phyloP scores from a whole-genome alignment of 2,888 invertebrate species.

The Parthenolecanium corni region DNA sequence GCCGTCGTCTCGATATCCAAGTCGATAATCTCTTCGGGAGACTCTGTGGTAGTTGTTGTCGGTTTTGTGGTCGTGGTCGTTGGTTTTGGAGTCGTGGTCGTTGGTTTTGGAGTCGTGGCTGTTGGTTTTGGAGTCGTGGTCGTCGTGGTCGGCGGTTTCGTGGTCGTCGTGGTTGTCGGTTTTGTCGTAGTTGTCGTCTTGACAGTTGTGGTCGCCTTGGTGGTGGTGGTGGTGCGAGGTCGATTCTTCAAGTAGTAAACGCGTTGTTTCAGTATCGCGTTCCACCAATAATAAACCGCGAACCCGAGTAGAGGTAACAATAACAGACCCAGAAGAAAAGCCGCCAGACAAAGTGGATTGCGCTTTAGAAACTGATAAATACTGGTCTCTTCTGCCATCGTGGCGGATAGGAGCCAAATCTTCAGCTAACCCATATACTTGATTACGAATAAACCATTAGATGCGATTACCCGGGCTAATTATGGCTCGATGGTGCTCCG shows the following conservation, averaged over 20 bases:
- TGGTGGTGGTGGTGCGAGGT: background rate
- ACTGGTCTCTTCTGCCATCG: background rate
- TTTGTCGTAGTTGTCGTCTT: background rate
- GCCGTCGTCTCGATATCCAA: constrained; percentile 10
- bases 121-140: background rate
- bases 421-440: too few relatives aligned
- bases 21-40: constrained; percentile 10
- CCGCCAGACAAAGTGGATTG: constrained; percentile 8
- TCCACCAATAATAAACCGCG: constrained; percentile 8
- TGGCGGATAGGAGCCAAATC: too few relatives aligned
- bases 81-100: background rate
- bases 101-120: background rate
- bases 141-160: background rate
- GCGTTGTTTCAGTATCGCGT: background rate
- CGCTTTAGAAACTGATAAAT: background rate
- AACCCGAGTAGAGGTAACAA: background rate
- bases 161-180: background rate
- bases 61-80: background rate
- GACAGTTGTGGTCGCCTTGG: background rate
- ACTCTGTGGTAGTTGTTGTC: background rate
- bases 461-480: too few relatives aligned
- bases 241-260: background rate
- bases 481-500: too few relatives aligned
- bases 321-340: background rate
- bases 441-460: too few relatives aligned